phyloP scores from a whole-genome alignment of 37 sponge, comb jelly and placozoan species.

The Mnemiopsis leidyi region DNA sequence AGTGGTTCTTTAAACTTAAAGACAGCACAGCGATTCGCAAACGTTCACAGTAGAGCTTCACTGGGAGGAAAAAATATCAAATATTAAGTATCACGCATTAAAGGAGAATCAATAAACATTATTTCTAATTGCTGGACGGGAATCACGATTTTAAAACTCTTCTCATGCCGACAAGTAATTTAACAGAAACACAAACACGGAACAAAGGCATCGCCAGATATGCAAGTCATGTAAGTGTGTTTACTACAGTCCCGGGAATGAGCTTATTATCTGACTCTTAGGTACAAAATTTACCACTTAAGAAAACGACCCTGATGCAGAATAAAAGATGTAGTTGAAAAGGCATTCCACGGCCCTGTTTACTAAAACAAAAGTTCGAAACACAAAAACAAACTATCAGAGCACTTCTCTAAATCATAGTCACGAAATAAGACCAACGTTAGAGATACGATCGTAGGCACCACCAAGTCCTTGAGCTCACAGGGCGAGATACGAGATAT shows the following conservation, averaged over 20 bases:
- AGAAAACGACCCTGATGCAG: too few relatives aligned
- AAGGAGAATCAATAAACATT: background rate
- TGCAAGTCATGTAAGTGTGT: background rate
- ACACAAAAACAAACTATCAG: too few relatives aligned
- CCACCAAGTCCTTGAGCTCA: background rate
- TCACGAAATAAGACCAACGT: background rate
- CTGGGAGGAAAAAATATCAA: background rate
- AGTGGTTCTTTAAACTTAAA: too few relatives aligned
- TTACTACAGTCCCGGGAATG: background rate
- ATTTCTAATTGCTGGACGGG: background rate
- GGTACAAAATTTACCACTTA: too few relatives aligned
- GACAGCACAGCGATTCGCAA: background rate
- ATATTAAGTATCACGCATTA: background rate
- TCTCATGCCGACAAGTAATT: too few relatives aligned
- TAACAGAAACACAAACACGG: background rate
- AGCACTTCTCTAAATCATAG: too few relatives aligned
- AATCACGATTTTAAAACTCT: background rate
- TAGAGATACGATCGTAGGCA: background rate
- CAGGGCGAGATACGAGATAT: background rate
- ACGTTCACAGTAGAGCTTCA: background rate
- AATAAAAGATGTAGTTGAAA: too few relatives aligned
- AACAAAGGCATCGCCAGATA: background rate
- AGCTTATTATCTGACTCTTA: too few relatives aligned
- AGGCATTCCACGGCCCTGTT: too few relatives aligned
- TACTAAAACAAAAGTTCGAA: too few relatives aligned